Evolutionary conservation across 2,113 vertebrate species (phyloP).

Genomic region (Anarhynchus alexandrinus): DNA sequence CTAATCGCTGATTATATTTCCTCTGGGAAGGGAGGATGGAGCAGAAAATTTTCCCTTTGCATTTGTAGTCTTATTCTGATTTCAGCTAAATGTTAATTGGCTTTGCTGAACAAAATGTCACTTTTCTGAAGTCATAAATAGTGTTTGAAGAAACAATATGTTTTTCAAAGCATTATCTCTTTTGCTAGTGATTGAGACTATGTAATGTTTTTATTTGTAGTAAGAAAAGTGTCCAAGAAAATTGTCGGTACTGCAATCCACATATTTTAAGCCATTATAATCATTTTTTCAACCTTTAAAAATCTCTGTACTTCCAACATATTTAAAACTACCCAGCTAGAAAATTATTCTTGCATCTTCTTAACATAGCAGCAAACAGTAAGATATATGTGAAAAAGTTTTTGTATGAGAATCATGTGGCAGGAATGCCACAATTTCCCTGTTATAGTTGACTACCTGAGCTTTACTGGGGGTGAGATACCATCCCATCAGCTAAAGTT

Average conservation of each 20-base stretch:
- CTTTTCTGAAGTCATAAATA: background rate
- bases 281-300: background rate
- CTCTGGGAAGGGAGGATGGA: background rate
- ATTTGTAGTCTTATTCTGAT: background rate
- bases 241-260: background rate
- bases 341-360: background rate
- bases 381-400: background rate
- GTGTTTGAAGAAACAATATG: background rate
- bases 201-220: background rate
- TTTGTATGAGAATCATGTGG: background rate
- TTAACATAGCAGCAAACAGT: background rate
- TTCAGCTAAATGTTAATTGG: background rate
- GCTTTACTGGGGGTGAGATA: background rate
- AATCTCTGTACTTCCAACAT: background rate
- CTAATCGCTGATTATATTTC: background rate
- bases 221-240: background rate
- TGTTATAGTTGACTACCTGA: background rate
- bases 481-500: background rate
- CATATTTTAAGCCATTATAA: background rate
- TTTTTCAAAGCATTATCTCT: background rate
- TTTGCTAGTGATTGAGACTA: background rate
- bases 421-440: background rate
- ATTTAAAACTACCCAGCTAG: background rate
- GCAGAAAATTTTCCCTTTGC: background rate
- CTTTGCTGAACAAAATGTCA: background rate